Evolutionary conservation across 2,113 vertebrate species (phyloP), one percentile per base, ranked within the genome.

Genomic region (Pygathrix nemaeus): DNA sequence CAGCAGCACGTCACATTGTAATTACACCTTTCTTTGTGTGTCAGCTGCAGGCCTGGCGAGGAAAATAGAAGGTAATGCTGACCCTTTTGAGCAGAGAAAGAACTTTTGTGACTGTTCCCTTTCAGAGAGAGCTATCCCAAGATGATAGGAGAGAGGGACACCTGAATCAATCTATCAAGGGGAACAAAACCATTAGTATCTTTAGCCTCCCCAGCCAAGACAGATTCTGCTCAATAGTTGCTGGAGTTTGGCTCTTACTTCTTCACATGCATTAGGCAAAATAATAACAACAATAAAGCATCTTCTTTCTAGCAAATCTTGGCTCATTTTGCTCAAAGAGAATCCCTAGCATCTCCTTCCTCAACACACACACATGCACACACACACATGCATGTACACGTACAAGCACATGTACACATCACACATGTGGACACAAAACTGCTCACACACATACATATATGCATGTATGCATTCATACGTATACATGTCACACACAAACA

Each of bases 1-100:
- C 98, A 97, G 98, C 97, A 95, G 86, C 97, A 75, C 97, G 92
- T 97, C 99, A 98, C 98, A 87, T 98, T 98, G 98, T 99, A 99
- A 99, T 99, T 99, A 99, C 98, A 99, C 96, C 59, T 98, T 98
- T 98, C 92, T 98, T 98, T 98, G 98, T 98, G 98, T 97, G 94
- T 98, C 98, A 98, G 98, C 98, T 98, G 98, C 98, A 97, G 95
- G 93, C 81, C n/a, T 72, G 87, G 95, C 27, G 27, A 98, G 92
- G 89, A 93, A 98, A 98, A 98, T 10, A 97, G 97, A 90, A 97
- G 97, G 97, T 97, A 98, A 98, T 96, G 95, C 89, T 96, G 96
- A 97, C 98, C 97, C 97, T 98, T 98, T 98, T 88, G 97, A 98
- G 94, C 93, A 96, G 72, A 98, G 97, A 98, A 98, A 98, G 89